phyloP scores from a whole-genome alignment of 2,888 invertebrate genomes.

The Eupeodes latifasciatus region DNA sequence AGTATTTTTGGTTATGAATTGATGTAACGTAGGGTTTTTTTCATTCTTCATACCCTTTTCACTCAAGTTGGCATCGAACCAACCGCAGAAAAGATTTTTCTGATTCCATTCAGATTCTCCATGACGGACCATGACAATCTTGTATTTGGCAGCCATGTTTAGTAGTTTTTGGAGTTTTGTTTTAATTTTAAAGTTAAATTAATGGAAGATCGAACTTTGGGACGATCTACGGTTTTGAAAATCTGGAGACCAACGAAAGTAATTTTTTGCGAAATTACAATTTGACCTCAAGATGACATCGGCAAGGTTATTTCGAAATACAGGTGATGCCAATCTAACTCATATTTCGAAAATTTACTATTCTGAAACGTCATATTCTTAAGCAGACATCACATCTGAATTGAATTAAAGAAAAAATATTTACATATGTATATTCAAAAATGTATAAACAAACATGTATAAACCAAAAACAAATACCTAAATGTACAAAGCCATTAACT shows the following conservation, averaged over 20 bases:
- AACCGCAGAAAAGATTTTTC: slow-evolving; percentile 90
- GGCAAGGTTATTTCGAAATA: slow-evolving; percentile 78
- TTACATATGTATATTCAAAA: too few relatives aligned
- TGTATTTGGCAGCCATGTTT: slow-evolving; percentile 85
- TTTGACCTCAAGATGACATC: slow-evolving; percentile 78
- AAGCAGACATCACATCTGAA: background rate
- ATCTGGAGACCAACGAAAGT: slow-evolving; percentile 62
- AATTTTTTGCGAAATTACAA: slow-evolving; percentile 74
- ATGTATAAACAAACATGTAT: too few relatives aligned
- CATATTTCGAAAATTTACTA: too few relatives aligned
- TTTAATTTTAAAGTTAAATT: slow-evolving; percentile 32
- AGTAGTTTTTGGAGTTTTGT: slow-evolving; percentile 50
- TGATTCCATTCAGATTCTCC: slow-evolving; percentile 92
- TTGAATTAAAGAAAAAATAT: too few relatives aligned
- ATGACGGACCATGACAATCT: slow-evolving; percentile 91
- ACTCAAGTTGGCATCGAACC: slow-evolving; percentile 90
- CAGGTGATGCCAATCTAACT: slow-evolving; percentile 51
- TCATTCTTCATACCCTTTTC: slow-evolving; percentile 86
- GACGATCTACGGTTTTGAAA: slow-evolving; percentile 54
- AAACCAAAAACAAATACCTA: too few relatives aligned
- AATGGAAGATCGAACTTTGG: slow-evolving; percentile 24
- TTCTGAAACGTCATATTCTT: too few relatives aligned
- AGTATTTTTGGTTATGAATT: background rate
- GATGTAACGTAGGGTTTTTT: background rate
- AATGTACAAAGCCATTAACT: too few relatives aligned